A percentile compares a stretch with the other conserved stretches of the same genome.
Conservation (phyloP, 2,113 vertebrate genomes). For the Crypturellus undulatus region DNA sequence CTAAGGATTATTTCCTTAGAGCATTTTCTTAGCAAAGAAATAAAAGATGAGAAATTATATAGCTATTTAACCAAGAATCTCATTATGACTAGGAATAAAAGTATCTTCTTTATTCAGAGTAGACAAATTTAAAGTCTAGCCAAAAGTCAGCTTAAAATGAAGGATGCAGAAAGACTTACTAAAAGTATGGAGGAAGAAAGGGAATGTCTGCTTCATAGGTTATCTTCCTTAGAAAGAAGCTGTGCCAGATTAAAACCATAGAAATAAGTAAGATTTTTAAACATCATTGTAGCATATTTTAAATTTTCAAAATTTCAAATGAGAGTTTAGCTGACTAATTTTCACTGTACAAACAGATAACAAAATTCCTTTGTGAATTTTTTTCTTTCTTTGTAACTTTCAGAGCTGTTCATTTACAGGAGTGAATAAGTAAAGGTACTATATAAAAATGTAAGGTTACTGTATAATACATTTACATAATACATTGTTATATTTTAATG, state of each 20-base stretch:
- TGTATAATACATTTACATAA: too few relatives aligned
- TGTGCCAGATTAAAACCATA: not conserved
- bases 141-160: not conserved
- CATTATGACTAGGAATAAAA: not conserved
- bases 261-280: not conserved
- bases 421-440: slow-evolving; percentile 5
- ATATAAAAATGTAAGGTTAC: not conserved
- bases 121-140: not conserved
- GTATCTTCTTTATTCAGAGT: not conserved
- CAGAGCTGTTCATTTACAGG: not conserved
- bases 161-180: not conserved
- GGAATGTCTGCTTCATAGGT: not conserved
- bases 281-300: not conserved
- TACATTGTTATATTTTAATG: slow-evolving; percentile 14
- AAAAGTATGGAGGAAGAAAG: not conserved
- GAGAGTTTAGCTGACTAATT: not conserved
- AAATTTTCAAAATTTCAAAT: not conserved
- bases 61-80: not conserved
- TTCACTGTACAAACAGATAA: not conserved
- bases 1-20: fast-evolving
- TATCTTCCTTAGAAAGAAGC: not conserved
- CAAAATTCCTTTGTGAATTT: not conserved
- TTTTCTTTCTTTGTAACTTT: not conserved
- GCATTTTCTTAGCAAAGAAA: not conserved
- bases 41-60: not conserved